A percentile compares a stretch with the other conserved stretches of the same genome.
Conservation (phyloP, 2,888 invertebrate species). For the Calameuta filiformis region DNA sequence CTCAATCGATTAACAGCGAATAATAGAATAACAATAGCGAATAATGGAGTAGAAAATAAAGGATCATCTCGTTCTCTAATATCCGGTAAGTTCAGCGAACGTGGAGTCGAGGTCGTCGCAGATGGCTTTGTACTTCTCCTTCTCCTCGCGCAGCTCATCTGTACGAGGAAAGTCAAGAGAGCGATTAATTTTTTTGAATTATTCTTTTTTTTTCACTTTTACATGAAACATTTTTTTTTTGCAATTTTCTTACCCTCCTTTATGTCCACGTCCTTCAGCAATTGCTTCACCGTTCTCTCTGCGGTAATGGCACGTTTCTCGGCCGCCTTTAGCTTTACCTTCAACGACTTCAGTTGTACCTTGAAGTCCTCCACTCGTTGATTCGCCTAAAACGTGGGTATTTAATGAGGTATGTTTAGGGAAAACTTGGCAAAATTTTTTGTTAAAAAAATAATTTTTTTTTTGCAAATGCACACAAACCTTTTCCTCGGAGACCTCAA, state of each 20-base stretch:
- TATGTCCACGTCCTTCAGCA: slow-evolving; percentile 59
- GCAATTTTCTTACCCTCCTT: slow-evolving; percentile 54
- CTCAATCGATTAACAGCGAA: slow-evolving; percentile 21
- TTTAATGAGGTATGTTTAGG: background rate
- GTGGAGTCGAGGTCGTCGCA: slow-evolving; percentile 82
- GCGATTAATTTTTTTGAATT: background rate
- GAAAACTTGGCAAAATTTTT: background rate
- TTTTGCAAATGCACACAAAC: slow-evolving; percentile 34
- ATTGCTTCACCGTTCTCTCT: slow-evolving; percentile 56
- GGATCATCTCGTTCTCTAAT: slow-evolving; percentile 62
- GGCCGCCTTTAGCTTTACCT: slow-evolving; percentile 54
- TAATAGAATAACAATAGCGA: slow-evolving; percentile 25
- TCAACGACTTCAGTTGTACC: slow-evolving; percentile 56
- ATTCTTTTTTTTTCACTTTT: background rate
- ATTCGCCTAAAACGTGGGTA: slow-evolving; percentile 53
- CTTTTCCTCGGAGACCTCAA: slow-evolving; percentile 64
- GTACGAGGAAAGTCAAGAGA: slow-evolving; percentile 30
- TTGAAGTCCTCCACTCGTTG: slow-evolving; percentile 62
- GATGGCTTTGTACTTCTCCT: slow-evolving; percentile 83
- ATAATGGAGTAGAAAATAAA: slow-evolving; percentile 30
- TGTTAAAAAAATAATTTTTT: background rate
- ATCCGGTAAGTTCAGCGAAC: slow-evolving; percentile 80
- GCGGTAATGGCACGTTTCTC: slow-evolving; percentile 62
- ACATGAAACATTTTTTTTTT: background rate
- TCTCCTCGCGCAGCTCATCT: slow-evolving; percentile 75